These are phyloP conservation scores for Zaprionus lineosus DNA, from an alignment of 2,888 invertebrate genomes.

Conservation along the genomic window DNA sequence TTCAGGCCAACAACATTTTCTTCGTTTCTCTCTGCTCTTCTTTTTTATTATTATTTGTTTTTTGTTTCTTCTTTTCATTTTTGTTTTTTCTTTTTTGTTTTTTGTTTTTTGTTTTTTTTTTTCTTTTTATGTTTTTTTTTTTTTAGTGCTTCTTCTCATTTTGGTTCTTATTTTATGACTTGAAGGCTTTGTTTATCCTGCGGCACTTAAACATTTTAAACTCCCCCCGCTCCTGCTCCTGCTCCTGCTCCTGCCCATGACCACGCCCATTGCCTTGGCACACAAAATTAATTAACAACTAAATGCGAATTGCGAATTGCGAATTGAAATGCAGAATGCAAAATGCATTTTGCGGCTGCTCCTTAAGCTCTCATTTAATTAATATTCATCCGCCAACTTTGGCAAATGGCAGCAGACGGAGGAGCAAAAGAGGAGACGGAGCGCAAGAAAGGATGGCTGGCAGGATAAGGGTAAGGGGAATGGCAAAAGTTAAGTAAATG, in stretches of 20 bases:
- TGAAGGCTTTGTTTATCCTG: slow-evolving; percentile 30
- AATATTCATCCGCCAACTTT: slow-evolving; percentile 68
- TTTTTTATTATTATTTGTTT: not conserved
- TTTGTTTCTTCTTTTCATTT: not conserved
- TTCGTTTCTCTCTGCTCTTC: no score
- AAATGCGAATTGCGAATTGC: slow-evolving; percentile 50
- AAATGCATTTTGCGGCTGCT: slow-evolving; percentile 64
- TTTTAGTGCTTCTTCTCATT: not conserved
- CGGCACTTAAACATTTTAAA: slow-evolving; percentile 48
- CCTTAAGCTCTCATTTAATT: slow-evolving; percentile 72
- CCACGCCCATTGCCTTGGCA: slow-evolving; percentile 15
- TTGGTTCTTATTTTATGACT: slow-evolving; percentile 23
- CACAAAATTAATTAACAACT: slow-evolving; percentile 72
- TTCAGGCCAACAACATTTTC: slow-evolving; percentile 32
- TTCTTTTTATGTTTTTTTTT: slow-evolving; percentile 17
- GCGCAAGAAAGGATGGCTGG: not conserved
- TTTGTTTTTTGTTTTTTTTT: not conserved
- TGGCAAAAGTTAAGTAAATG: not conserved
- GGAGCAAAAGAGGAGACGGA: slow-evolving; percentile 7
- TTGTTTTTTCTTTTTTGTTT: not conserved
- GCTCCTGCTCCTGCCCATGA: not conserved
- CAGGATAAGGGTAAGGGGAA: not conserved
- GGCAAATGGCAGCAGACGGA: slow-evolving; percentile 8
- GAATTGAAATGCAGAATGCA: slow-evolving; percentile 37
- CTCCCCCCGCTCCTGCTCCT: slow-evolving; percentile 1